These are phyloP conservation scores for Ceratothoa steindachneri DNA, from an alignment of 2,888 invertebrate species.

Conservation along the genomic window DNA sequence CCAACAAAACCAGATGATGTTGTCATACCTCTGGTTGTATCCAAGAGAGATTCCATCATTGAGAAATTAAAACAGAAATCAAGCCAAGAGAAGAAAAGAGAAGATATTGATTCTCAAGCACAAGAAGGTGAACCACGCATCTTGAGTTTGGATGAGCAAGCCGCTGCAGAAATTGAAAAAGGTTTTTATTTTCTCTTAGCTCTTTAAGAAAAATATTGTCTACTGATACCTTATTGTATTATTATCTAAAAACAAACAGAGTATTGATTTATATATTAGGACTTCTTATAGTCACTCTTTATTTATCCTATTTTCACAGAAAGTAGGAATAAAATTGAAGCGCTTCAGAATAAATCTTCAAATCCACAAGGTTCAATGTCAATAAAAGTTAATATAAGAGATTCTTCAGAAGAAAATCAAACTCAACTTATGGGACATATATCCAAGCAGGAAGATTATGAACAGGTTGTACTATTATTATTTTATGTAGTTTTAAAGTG, in stretches of 20 bases:
- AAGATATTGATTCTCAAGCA: neutral
- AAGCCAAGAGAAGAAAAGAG: neutral
- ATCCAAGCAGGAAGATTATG: constrained; percentile 12
- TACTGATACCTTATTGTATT: too few species aligned
- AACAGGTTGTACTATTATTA: neutral
- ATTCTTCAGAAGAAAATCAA: neutral
- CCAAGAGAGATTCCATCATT: neutral
- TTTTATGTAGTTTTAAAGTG: too few species aligned
- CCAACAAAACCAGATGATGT: neutral
- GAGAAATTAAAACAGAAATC: neutral
- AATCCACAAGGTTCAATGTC: neutral
- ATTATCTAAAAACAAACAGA: too few species aligned
- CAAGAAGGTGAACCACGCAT: neutral
- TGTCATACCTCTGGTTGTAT: constrained; percentile 10
- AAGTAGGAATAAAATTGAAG: neutral
- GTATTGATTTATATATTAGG: too few species aligned
- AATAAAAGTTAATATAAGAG: neutral
- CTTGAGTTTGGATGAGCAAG: constrained; percentile 14
- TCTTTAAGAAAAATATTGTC: neutral
- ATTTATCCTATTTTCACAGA: too few species aligned
- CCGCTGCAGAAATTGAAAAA: neutral
- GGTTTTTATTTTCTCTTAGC: neutral
- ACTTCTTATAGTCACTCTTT: too few species aligned
- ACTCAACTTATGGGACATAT: neutral
- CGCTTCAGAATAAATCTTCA: neutral